These are phyloP conservation scores for Belonocnema kinseyi DNA, from an alignment of 1,140 invertebrate species.

Conservation along the genomic window DNA sequence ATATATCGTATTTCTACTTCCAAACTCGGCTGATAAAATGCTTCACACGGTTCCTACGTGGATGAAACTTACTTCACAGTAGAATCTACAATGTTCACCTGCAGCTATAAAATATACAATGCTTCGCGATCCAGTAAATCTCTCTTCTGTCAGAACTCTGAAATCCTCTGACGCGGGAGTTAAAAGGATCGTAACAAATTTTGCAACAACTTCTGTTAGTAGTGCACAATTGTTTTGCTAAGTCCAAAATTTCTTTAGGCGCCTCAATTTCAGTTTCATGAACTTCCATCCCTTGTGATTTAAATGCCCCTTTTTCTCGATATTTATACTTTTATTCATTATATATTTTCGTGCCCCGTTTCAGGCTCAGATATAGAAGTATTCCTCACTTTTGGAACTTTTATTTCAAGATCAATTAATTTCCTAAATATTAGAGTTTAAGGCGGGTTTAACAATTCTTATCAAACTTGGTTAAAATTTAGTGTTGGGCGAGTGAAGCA, in stretches of 20 bases:
- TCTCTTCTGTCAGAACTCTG: constrained; percentile 16
- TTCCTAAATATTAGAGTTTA: no score
- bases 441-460: no score
- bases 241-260: neutral
- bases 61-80: constrained; percentile 15
- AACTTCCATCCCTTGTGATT: neutral
- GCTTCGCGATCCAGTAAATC: constrained; percentile 22
- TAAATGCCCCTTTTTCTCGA: neutral
- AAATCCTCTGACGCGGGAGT: constrained; percentile 6
- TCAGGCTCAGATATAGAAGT: no score
- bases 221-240: neutral
- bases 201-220: constrained; percentile 22
- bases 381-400: no score
- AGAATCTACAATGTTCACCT: constrained; percentile 30
- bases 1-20: constrained; percentile 28
- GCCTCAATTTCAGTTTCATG: neutral
- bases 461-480: no score
- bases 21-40: constrained; percentile 25
- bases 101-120: constrained; percentile 17
- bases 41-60: constrained; percentile 5
- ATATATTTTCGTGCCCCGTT: no score
- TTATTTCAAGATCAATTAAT: no score
- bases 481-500: no score
- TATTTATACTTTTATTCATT: no score
- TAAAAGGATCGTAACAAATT: constrained; percentile 3